phyloP scores from a whole-genome alignment of 53 echinoderm and acorn worm genomes.

The Antedon mediterranea region DNA sequence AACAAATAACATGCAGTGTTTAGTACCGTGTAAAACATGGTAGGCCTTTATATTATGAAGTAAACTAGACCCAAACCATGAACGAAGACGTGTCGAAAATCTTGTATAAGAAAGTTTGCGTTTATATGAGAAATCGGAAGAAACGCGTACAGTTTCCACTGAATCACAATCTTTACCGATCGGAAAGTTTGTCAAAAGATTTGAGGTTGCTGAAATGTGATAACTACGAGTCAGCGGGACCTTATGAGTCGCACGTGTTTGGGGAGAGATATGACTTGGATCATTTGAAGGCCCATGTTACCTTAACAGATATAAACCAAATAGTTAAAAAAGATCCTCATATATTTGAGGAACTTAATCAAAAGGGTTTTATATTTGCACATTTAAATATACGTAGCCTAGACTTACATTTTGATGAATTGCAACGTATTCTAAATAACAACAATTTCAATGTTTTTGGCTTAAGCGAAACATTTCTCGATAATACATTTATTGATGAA shows the following conservation, averaged over 20 bases:
- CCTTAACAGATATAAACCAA: slow-evolving; percentile 38
- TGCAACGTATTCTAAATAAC: too few species aligned
- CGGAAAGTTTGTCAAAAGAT: slow-evolving; percentile 35
- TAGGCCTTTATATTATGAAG: too few species aligned
- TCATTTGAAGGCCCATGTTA: slow-evolving; percentile 30
- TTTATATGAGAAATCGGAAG: slow-evolving; percentile 39
- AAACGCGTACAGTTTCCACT: slow-evolving; percentile 39
- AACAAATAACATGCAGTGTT: too few species aligned
- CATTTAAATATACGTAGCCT: too few species aligned
- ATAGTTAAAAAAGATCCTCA: too few species aligned
- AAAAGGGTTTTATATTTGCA: too few species aligned
- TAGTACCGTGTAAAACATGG: too few species aligned
- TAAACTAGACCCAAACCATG: slow-evolving; percentile 14
- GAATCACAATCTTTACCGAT: slow-evolving; percentile 37
- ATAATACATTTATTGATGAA: too few species aligned
- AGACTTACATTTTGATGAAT: too few species aligned
- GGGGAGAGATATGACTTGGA: slow-evolving; percentile 48
- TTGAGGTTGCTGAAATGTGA: slow-evolving; percentile 34
- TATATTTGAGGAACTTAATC: too few species aligned
- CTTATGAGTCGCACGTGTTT: slow-evolving; percentile 48
- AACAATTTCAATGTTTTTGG: too few species aligned
- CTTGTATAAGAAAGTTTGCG: slow-evolving; percentile 43
- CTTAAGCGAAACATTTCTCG: too few species aligned
- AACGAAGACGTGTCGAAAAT: slow-evolving; percentile 22
- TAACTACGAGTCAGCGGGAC: slow-evolving; percentile 29